Conservation (phyloP, 2,113 vertebrate species). For the Petroica traversi region DNA sequence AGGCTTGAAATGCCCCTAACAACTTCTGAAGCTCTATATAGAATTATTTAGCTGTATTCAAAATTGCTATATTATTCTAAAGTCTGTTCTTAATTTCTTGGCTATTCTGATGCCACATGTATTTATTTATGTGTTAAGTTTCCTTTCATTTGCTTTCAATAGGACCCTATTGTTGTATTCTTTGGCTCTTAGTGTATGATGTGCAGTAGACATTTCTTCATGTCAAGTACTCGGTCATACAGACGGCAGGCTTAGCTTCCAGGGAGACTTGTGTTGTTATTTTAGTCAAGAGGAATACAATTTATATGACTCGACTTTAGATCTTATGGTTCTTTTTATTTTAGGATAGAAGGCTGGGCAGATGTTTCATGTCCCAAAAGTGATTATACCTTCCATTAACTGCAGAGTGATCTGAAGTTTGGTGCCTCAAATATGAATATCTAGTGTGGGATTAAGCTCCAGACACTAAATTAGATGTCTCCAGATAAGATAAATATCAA, state of each 20-base stretch:
- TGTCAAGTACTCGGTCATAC: background rate
- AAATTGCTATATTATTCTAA: background rate
- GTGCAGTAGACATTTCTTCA: background rate
- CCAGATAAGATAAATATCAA: background rate
- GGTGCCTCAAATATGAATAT: background rate
- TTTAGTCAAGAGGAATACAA: background rate
- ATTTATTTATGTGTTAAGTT: background rate
- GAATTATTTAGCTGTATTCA: background rate
- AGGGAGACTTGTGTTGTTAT: background rate
- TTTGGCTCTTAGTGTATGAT: background rate
- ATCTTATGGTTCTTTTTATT: background rate
- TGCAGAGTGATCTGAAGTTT: background rate
- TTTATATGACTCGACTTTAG: background rate
- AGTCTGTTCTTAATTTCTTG: background rate
- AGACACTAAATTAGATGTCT: background rate
- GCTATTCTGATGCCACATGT: accelerated
- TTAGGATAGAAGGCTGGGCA: background rate
- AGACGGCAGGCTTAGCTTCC: background rate
- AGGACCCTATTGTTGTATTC: background rate
- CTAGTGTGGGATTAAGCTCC: background rate
- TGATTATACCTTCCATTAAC: background rate
- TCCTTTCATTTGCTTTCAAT: background rate
- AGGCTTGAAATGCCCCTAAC: background rate
- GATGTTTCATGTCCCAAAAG: background rate
- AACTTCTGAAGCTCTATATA: background rate